These are phyloP conservation scores for Oligia latruncula DNA, from an alignment of 2,888 invertebrate species.

Conservation along the genomic window DNA sequence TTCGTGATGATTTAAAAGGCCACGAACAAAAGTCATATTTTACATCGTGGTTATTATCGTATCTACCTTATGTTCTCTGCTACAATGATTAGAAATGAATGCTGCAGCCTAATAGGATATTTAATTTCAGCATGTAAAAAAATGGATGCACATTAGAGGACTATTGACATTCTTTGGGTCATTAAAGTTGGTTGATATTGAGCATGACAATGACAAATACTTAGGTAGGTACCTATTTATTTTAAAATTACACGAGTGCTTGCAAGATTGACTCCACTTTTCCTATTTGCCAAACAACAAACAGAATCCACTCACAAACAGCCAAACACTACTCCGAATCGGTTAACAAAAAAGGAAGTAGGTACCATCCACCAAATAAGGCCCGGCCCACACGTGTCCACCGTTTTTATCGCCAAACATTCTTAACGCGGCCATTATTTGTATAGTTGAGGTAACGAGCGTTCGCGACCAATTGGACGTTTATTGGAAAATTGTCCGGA, in stretches of 20 bases:
- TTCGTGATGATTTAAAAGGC: not conserved
- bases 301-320: not conserved
- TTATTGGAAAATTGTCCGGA: conserved; percentile 64
- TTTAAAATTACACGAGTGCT: not conserved
- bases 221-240: not conserved
- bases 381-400: conserved; percentile 46
- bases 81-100: not conserved
- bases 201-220: not conserved
- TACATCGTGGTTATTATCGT: not conserved
- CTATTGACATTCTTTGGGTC: not conserved
- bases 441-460: conserved; percentile 45
- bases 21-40: not conserved
- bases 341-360: conserved; percentile 38
- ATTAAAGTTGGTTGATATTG: not conserved
- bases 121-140: not conserved
- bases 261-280: conserved; percentile 9
- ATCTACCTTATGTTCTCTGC: not conserved
- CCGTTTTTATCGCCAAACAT: conserved; percentile 50
- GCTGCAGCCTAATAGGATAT: not conserved
- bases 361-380: conserved; percentile 29
- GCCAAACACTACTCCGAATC: conserved; percentile 15
- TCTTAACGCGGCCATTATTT: conserved; percentile 42
- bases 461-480: conserved; percentile 51
- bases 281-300: conserved; percentile 8
- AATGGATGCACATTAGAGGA: not conserved